A percentile compares a stretch with the other conserved stretches of the same genome.
phyloP scores from a whole-genome alignment of 2,113 vertebrate species.

The Lontra canadensis region DNA sequence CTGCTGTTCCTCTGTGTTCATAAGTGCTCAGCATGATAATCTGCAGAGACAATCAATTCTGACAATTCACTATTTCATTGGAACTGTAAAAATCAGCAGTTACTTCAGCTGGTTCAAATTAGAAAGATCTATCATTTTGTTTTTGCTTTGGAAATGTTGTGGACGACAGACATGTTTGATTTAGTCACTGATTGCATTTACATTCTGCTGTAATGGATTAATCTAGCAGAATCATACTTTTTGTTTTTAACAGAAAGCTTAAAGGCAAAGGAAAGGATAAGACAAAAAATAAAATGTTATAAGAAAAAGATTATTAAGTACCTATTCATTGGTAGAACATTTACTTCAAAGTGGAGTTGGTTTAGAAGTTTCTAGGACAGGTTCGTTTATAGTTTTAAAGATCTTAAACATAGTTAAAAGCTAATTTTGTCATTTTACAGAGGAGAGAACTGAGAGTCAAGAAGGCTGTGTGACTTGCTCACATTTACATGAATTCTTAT shows the following conservation, averaged over 20 bases:
- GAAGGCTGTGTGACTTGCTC: neutral
- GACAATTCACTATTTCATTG: conserved; percentile 56
- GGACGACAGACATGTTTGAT: conserved; percentile 67
- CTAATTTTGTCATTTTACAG: neutral
- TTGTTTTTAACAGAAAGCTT: conserved; percentile 51
- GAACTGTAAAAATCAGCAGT: conserved; percentile 74
- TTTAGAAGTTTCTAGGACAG: neutral
- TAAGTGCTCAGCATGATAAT: conserved; percentile 35
- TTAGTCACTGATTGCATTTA: conserved; percentile 78
- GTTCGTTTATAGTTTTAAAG: neutral
- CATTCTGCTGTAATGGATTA: conserved; percentile 68
- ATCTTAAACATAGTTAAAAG: neutral
- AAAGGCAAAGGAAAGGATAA: conserved; percentile 38
- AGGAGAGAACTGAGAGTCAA: neutral
- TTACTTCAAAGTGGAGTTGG: conserved; percentile 33
- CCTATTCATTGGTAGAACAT: neutral
- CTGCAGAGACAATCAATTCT: conserved; percentile 64
- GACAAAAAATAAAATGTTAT: neutral
- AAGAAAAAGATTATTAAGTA: conserved; percentile 17
- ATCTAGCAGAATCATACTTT: conserved; percentile 44
- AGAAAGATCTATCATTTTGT: conserved; percentile 75
- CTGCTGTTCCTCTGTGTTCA: neutral
- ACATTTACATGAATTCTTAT: neutral
- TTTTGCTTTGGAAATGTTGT: conserved; percentile 71
- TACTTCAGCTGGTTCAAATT: conserved; percentile 76